Conservation (phyloP, 2,797 vertebrate species). For the Leptodactylus fallax region DNA sequence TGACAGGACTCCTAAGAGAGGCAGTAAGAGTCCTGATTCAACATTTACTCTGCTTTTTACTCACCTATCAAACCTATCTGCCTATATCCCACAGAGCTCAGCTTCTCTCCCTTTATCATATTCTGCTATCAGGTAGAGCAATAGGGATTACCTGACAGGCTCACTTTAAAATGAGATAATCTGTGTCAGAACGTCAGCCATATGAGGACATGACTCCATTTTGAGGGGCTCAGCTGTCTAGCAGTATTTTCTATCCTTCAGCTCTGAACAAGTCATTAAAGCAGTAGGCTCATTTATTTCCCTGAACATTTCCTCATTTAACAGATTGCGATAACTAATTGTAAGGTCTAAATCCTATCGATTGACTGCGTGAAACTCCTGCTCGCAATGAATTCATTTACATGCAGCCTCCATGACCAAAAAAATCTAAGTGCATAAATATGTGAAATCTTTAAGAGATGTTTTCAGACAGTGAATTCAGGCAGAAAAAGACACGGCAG, state of each 20-base stretch:
- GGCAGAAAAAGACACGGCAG: constrained; percentile 37
- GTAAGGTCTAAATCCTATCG: constrained; percentile 9
- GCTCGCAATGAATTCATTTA: not conserved
- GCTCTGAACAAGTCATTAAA: not conserved
- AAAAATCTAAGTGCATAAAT: not conserved
- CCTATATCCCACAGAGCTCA: no score
- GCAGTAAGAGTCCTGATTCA: no score
- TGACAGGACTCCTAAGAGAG: no score
- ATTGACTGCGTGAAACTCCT: not conserved
- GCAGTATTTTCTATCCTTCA: not conserved
- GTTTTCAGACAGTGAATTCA: constrained; percentile 21
- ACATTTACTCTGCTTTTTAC: no score
- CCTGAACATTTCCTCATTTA: constrained; percentile 6
- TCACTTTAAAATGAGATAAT: not conserved
- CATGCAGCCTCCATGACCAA: not conserved
- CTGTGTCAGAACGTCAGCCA: not conserved
- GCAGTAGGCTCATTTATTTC: constrained; percentile 5
- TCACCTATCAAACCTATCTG: no score
- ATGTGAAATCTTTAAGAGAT: constrained; percentile 1
- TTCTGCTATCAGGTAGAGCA: no score
- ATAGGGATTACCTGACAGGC: no score
- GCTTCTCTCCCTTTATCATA: no score
- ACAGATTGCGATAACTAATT: constrained; percentile 16
- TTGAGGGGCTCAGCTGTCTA: not conserved
- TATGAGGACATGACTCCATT: not conserved